A percentile compares a stretch with the other conserved stretches of the same genome.
Evolutionary conservation across 1,140 invertebrate genomes (phyloP).

Genomic region (Heliconius hewitsoni): DNA sequence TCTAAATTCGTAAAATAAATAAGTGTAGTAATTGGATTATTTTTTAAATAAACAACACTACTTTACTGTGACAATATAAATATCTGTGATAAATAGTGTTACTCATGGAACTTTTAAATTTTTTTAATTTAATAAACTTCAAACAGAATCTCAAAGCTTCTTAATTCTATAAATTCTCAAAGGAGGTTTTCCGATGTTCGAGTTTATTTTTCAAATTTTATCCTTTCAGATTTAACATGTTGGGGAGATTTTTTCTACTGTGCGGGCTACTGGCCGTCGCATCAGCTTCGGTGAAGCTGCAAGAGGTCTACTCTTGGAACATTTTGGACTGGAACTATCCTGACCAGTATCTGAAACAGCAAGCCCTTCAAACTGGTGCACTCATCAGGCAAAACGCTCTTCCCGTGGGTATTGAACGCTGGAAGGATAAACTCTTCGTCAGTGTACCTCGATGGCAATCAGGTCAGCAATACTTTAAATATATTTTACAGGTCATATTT

Average conservation of each 20-base stretch:
- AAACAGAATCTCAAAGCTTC: too few species aligned
- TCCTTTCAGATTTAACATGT: slow-evolving; percentile 51
- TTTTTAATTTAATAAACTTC: too few species aligned
- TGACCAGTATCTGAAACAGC: slow-evolving; percentile 81
- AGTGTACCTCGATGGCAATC: slow-evolving; percentile 88
- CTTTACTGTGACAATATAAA: neutral
- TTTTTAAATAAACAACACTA: too few species aligned
- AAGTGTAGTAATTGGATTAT: too few species aligned
- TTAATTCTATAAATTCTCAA: too few species aligned
- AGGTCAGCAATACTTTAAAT: slow-evolving; percentile 49
- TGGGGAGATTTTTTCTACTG: slow-evolving; percentile 50
- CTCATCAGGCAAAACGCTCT: slow-evolving; percentile 88
- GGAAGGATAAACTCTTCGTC: slow-evolving; percentile 89
- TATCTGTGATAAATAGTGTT: neutral
- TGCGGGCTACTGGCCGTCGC: slow-evolving; percentile 51
- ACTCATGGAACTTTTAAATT: neutral
- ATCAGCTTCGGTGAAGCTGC: slow-evolving; percentile 82
- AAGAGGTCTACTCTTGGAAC: slow-evolving; percentile 88
- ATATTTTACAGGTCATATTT: neutral
- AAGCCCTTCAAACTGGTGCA: slow-evolving; percentile 84
- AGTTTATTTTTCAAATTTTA: neutral
- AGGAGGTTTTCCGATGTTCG: neutral
- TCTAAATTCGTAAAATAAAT: too few species aligned
- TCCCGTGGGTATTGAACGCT: slow-evolving; percentile 90
- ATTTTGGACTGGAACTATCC: slow-evolving; percentile 89